Evolutionary conservation across 2,888 invertebrate genomes (phyloP).

Genomic region (Aphodius granarius): DNA sequence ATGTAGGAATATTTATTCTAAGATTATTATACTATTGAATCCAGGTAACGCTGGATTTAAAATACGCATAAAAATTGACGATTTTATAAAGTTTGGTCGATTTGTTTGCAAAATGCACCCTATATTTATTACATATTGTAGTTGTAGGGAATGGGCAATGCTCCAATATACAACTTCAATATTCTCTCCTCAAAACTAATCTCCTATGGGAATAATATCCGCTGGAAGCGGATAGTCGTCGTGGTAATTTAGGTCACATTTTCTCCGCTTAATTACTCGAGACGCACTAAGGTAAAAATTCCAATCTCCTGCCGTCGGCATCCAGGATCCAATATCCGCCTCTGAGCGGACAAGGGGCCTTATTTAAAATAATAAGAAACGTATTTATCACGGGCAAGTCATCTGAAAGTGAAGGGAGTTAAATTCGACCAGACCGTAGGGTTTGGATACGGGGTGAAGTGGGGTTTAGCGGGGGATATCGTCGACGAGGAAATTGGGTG

Average conservation of each 20-base stretch:
- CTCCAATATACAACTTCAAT: too few species aligned
- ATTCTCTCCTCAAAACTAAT: background rate
- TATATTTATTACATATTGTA: too few species aligned
- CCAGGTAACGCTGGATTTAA: too few species aligned
- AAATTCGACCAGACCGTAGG: constrained; percentile 45
- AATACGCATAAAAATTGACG: too few species aligned
- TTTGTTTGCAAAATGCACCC: too few species aligned
- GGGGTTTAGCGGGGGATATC: constrained; percentile 37
- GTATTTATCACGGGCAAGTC: constrained; percentile 48
- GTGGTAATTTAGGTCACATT: constrained; percentile 16
- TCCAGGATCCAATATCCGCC: constrained; percentile 31
- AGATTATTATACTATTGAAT: too few species aligned
- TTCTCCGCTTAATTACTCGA: constrained; percentile 26
- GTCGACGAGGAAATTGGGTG: constrained; percentile 51
- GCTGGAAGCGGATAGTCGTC: background rate
- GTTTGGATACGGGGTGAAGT: constrained; percentile 45
- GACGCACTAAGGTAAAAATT: constrained; percentile 3
- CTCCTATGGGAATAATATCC: background rate
- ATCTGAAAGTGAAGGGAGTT: constrained; percentile 50
- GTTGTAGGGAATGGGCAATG: too few species aligned
- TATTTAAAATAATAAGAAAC: constrained; percentile 41
- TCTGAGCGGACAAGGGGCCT: constrained; percentile 29
- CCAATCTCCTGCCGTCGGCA: constrained; percentile 13
- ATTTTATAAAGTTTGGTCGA: too few species aligned
- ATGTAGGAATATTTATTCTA: too few species aligned